phyloP scores from a whole-genome alignment of 2,113 vertebrate species.

The Romanogobio albipinnatus region DNA sequence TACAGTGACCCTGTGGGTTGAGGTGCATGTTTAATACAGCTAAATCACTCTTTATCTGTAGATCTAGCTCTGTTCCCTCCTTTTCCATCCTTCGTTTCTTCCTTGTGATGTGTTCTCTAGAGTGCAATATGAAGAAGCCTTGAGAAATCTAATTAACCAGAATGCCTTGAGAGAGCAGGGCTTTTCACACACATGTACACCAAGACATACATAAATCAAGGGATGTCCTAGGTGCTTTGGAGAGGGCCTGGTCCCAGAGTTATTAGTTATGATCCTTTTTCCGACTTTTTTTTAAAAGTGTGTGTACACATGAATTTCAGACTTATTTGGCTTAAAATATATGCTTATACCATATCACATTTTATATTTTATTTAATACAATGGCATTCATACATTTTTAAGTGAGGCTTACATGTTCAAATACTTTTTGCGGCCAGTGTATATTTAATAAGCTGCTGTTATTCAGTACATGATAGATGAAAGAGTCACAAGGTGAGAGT shows the following conservation, averaged over 20 bases:
- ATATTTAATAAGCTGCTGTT: neutral
- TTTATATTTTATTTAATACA: neutral
- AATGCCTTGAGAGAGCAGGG: conserved; percentile 62
- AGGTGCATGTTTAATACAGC: conserved; percentile 17
- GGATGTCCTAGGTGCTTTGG: neutral
- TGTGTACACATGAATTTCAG: neutral
- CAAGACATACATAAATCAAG: conserved; percentile 5
- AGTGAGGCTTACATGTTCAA: neutral
- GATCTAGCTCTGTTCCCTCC: neutral
- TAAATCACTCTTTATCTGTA: conserved; percentile 15
- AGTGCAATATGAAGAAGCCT: conserved; percentile 55
- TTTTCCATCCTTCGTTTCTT: neutral
- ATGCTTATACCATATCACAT: neutral
- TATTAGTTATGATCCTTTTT: neutral
- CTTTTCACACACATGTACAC: conserved; percentile 63
- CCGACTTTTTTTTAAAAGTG: neutral
- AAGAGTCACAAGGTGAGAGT: neutral
- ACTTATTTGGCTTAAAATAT: neutral
- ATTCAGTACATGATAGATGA: neutral
- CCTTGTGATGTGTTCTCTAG: conserved; percentile 36
- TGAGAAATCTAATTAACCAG: conserved; percentile 69
- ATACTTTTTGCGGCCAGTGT: neutral
- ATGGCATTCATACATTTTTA: neutral
- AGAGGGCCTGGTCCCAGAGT: neutral
- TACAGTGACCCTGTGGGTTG: conserved; percentile 9